Conservation (phyloP, 2,113 vertebrate genomes). For the Glareola pratincola region DNA sequence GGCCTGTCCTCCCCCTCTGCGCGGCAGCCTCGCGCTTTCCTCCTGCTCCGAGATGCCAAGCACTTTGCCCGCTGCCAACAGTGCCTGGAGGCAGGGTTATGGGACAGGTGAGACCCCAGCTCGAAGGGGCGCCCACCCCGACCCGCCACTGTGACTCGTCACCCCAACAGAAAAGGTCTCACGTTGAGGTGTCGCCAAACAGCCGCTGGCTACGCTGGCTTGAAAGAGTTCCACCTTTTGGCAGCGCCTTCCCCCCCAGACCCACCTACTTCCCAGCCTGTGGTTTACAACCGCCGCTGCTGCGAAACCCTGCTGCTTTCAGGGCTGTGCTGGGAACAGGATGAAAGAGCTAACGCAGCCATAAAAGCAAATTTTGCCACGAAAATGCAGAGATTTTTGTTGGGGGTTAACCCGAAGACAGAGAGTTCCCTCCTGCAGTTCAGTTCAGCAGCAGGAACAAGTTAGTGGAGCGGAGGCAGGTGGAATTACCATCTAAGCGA, state of each 20-base stretch:
- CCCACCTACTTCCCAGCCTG: not conserved
- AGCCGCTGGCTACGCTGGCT: not conserved
- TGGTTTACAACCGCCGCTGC: not conserved
- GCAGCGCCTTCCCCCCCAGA: no score
- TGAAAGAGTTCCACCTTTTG: not conserved
- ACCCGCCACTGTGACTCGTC: not conserved
- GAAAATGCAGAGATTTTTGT: not conserved
- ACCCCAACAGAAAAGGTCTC: not conserved
- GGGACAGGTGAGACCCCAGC: not conserved
- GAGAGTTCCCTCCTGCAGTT: not conserved
- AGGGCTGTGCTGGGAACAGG: not conserved
- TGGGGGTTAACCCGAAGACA: not conserved
- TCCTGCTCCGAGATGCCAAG: not conserved
- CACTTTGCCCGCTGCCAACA: not conserved
- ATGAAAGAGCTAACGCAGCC: not conserved
- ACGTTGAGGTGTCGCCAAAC: not conserved
- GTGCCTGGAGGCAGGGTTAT: not conserved
- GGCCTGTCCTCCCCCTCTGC: not conserved
- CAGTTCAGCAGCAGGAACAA: not conserved
- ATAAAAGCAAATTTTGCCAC: not conserved
- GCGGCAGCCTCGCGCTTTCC: not conserved
- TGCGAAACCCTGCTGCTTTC: not conserved
- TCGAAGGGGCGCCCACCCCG: not conserved
- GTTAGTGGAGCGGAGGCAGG: not conserved
- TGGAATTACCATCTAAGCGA: not conserved